Conservation (phyloP, 2,797 vertebrate genomes). For the Columba guinea region DNA sequence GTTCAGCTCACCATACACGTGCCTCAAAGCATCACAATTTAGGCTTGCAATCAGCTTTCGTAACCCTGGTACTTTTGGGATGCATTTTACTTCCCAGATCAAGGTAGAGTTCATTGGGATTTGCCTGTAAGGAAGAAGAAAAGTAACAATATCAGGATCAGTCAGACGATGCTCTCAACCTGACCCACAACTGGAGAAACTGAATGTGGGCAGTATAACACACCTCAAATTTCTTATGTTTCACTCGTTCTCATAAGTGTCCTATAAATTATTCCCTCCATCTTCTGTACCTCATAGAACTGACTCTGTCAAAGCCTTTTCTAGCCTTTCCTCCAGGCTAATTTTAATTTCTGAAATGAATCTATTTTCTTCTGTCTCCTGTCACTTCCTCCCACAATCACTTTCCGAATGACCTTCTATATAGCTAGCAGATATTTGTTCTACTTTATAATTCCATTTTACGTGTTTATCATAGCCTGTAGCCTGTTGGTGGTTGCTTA, state of each 20-base stretch:
- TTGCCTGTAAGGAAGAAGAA: constrained; percentile 64
- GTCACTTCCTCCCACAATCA: neutral
- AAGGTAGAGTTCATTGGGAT: constrained; percentile 72
- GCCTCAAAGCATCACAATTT: constrained; percentile 82
- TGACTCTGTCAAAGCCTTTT: neutral
- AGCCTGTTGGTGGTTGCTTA: neutral
- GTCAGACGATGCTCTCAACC: neutral
- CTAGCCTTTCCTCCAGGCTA: neutral
- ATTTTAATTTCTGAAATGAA: constrained; percentile 42
- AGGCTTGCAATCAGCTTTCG: constrained; percentile 85
- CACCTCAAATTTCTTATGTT: neutral
- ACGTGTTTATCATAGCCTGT: neutral
- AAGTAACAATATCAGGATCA: neutral
- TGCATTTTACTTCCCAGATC: constrained; percentile 77
- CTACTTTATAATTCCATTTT: neutral
- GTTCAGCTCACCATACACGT: constrained; percentile 80
- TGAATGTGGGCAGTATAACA: neutral
- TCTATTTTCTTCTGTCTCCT: neutral
- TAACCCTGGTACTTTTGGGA: constrained; percentile 74
- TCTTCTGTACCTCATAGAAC: neutral
- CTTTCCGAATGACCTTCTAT: neutral
- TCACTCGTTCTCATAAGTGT: neutral
- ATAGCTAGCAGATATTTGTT: neutral
- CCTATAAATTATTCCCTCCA: neutral
- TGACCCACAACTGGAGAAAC: neutral